Evolutionary conservation across 2,888 invertebrate species (phyloP), one percentile per base, ranked within the genome.

Genomic region (Heteropelma amictum): DNA sequence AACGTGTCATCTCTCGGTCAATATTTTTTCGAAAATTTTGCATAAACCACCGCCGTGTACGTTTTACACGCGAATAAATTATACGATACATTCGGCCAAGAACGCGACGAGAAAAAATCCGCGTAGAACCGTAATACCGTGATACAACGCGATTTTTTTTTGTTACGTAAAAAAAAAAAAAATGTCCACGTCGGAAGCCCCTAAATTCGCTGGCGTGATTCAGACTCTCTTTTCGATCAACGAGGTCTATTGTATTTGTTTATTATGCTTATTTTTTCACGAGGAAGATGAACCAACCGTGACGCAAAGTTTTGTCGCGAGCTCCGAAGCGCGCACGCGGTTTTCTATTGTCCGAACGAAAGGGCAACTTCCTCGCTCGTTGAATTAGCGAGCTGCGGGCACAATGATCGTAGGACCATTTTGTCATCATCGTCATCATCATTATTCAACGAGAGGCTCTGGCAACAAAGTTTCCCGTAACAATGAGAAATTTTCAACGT

Each of bases 361-460:
- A 72, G 67, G 63, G 71, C 65, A 45, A 73, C 77, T 76, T 77
- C 77, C 76, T 68, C 58, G n/a, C 70, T 63, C 58, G 69, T 77
- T 73, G 67, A 77, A 77, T 76, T 76, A 71, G 63, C 61, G 71
- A 33, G 23, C 19, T 28, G 19, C 19, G 49, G 56, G 75, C 67
- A 71, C 75, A 71, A 75, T 75, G 56, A 71, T 75, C 71, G 58
- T 58, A 49, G 61, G 58, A 51, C 19, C 21, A 60, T 75, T 75
- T 71, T 40, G 61, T 67, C 75, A 68, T 75, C 61, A 75, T 56
- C 71, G 56, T 71, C 71, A 68, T 75, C 61, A 75, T 56, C 71
- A 51, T 71, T 67, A 68, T 63, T 71, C 67, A 75, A 58, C 75
- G 61, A 51, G 54, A n/a, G n/a, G n/a, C n/a, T 56, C 67, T 49